phyloP scores from a whole-genome alignment of 2,888 invertebrate species.

The Drosophila cognata region DNA sequence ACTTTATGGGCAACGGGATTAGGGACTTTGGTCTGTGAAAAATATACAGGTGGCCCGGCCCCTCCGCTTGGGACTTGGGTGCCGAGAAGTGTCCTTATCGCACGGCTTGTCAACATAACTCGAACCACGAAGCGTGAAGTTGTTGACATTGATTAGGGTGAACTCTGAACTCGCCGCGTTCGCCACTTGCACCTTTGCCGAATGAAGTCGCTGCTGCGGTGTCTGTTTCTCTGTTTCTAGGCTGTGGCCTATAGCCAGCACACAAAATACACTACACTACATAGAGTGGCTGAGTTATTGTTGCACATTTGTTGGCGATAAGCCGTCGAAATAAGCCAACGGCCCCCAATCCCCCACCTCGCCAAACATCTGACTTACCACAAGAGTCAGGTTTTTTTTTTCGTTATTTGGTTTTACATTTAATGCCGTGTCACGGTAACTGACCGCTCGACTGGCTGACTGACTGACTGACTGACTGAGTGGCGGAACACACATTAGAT shows the following conservation, averaged over 20 bases:
- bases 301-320: slow-evolving; percentile 64
- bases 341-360: slow-evolving; percentile 7
- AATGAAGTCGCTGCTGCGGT: not conserved
- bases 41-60: slow-evolving; percentile 49
- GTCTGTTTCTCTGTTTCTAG: not conserved
- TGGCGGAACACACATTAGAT: slow-evolving; percentile 61
- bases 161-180: slow-evolving; percentile 43
- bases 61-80: slow-evolving; percentile 29
- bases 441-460: slow-evolving; percentile 50
- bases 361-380: slow-evolving; percentile 12
- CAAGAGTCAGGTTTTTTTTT: slow-evolving; percentile 8
- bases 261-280: slow-evolving; percentile 20
- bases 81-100: slow-evolving; percentile 52
- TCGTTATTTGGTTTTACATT: slow-evolving; percentile 47
- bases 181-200: slow-evolving; percentile 35
- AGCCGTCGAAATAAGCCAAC: slow-evolving; percentile 46
- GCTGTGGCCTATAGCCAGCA: not conserved
- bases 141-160: slow-evolving; percentile 78
- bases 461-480: slow-evolving; percentile 10
- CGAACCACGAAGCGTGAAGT: slow-evolving; percentile 73
- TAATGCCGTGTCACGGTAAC: slow-evolving; percentile 63
- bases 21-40: slow-evolving; percentile 27
- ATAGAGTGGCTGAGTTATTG: slow-evolving; percentile 44
- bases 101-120: slow-evolving; percentile 62
- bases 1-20: slow-evolving; percentile 61